phyloP scores from a whole-genome alignment of 2,113 vertebrate genomes.

The Chinchilla lanigera region DNA sequence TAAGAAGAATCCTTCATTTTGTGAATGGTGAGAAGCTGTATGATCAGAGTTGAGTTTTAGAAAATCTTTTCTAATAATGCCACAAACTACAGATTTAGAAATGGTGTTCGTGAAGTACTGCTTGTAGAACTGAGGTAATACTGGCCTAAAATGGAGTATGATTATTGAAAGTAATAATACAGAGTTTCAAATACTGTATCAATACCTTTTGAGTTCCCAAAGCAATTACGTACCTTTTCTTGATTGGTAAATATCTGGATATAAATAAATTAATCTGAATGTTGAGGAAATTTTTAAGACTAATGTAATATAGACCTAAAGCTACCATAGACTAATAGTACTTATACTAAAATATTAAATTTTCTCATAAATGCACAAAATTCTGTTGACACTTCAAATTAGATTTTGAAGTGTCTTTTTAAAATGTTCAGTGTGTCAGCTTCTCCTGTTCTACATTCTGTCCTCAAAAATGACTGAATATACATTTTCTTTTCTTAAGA shows the following conservation, averaged over 20 bases:
- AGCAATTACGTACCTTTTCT: slow-evolving; percentile 4
- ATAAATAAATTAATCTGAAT: slow-evolving; percentile 39
- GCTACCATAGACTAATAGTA: neutral
- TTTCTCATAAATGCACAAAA: slow-evolving; percentile 33
- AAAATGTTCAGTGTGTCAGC: neutral
- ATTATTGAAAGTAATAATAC: neutral
- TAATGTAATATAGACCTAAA: neutral
- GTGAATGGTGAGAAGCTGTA: neutral
- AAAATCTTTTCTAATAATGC: neutral
- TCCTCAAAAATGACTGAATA: neutral
- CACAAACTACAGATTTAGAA: neutral
- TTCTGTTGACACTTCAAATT: slow-evolving; percentile 32
- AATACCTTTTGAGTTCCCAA: slow-evolving; percentile 31
- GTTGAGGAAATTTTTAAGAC: slow-evolving; percentile 4
- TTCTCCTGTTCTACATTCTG: neutral
- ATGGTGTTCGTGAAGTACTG: neutral
- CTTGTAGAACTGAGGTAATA: neutral
- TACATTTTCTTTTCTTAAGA: neutral
- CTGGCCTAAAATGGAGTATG: neutral
- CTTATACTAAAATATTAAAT: slow-evolving; percentile 33
- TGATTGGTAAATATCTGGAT: neutral
- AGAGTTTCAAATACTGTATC: neutral
- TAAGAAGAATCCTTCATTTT: neutral
- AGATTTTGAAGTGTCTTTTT: slow-evolving; percentile 24
- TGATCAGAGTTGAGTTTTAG: neutral